phyloP scores from a whole-genome alignment of 1,140 invertebrate genomes.

The Drosophila quadrilineata region DNA sequence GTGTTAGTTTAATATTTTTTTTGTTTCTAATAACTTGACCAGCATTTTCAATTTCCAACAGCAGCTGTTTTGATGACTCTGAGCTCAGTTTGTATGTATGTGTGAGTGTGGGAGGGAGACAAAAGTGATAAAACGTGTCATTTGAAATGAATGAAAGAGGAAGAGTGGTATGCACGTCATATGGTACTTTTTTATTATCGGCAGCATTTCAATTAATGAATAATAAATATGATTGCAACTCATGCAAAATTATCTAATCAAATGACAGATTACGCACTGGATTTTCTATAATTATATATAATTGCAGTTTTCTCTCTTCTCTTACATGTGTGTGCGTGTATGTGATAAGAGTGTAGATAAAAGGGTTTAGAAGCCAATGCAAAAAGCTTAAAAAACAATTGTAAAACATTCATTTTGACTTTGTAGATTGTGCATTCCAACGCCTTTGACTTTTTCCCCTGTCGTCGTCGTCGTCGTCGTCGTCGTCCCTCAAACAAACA shows the following conservation, averaged over 20 bases:
- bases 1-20: slow-evolving; percentile 23
- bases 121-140: too few relatives aligned
- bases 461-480: too few relatives aligned
- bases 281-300: slow-evolving; percentile 22
- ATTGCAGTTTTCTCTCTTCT: background rate
- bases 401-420: slow-evolving; percentile 4
- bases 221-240: slow-evolving; percentile 27
- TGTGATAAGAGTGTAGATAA: slow-evolving; percentile 2
- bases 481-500: slow-evolving; percentile 29
- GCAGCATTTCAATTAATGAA: slow-evolving; percentile 25
- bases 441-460: slow-evolving; percentile 40
- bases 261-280: slow-evolving; percentile 20
- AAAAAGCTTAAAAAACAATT: slow-evolving; percentile 16
- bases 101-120: background rate
- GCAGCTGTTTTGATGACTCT: slow-evolving; percentile 4
- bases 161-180: too few relatives aligned
- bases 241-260: slow-evolving; percentile 43
- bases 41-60: slow-evolving; percentile 14
- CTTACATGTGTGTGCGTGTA: background rate
- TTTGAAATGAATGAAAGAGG: too few relatives aligned
- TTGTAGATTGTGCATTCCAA: slow-evolving; percentile 36
- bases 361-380: background rate
- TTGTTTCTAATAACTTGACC: slow-evolving; percentile 1
- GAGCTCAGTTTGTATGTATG: background rate
- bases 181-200: slow-evolving; percentile 10